Evolutionary conservation across 2,797 vertebrate species (phyloP).

Genomic region (Lithobates sylvaticus): DNA sequence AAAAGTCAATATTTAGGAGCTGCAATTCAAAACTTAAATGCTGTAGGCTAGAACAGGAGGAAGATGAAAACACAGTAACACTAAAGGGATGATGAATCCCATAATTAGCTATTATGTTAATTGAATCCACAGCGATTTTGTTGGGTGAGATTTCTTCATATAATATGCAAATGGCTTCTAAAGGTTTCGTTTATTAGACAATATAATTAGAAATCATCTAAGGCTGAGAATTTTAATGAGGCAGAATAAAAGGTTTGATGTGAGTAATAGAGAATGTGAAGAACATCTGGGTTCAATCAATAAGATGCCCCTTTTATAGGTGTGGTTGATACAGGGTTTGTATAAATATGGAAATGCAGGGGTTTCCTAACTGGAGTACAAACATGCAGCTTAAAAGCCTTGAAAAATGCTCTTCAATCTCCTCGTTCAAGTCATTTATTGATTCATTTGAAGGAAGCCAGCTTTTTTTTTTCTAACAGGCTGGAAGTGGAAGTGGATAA

Average conservation of each 20-base stretch:
- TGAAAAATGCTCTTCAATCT: conserved; percentile 19
- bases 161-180: conserved; percentile 81
- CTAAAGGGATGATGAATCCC: conserved; percentile 80
- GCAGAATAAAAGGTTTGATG: conserved; percentile 72
- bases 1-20: conserved; percentile 81
- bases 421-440: conserved; percentile 18
- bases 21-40: conserved; percentile 74
- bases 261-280: conserved; percentile 60
- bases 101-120: conserved; percentile 89
- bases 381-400: conserved; percentile 2
- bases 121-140: conserved; percentile 82
- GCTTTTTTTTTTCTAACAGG: conserved; percentile 21
- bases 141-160: conserved; percentile 84
- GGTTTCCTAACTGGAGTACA: conserved; percentile 8
- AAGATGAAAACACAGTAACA: conserved; percentile 78
- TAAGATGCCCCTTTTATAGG: conserved; percentile 55
- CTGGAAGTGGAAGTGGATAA: conserved; percentile 45
- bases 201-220: conserved; percentile 84
- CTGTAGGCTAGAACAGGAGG: conserved; percentile 79
- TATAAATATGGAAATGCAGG: conserved; percentile 24
- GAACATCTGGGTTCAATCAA: conserved; percentile 71
- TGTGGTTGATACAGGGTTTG: neutral
- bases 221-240: conserved; percentile 74
- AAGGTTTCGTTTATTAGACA: conserved; percentile 86
- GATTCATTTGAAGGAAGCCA: conserved; percentile 23